phyloP scores from a whole-genome alignment of 2,113 vertebrate species.

The Trematomus loennbergii region DNA sequence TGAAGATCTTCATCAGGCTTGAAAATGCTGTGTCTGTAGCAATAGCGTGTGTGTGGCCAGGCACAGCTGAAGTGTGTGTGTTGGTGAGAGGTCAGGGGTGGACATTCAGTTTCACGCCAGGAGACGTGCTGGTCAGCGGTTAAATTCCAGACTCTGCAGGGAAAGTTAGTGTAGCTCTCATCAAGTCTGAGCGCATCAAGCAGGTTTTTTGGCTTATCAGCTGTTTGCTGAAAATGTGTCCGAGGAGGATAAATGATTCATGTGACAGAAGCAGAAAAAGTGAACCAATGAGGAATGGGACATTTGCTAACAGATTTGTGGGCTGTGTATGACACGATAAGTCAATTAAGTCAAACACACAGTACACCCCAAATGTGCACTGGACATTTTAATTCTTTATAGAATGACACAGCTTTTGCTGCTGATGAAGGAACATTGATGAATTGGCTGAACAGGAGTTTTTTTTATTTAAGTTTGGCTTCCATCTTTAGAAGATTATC shows the following conservation, averaged over 20 bases:
- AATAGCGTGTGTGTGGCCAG: slow-evolving; percentile 34
- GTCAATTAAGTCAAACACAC: background rate
- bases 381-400: background rate
- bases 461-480: background rate
- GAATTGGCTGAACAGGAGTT: background rate
- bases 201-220: slow-evolving; percentile 10
- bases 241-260: slow-evolving; percentile 28
- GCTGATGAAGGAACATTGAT: background rate
- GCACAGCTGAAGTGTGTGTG: slow-evolving; percentile 56
- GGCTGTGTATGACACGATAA: too few relatives aligned
- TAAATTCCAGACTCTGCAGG: slow-evolving; percentile 27
- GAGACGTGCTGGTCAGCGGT: slow-evolving; percentile 44
- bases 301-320: background rate
- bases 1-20: slow-evolving; percentile 16
- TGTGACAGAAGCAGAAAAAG: background rate
- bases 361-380: background rate
- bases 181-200: slow-evolving; percentile 25
- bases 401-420: background rate
- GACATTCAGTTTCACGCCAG: slow-evolving; percentile 36
- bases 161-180: slow-evolving; percentile 14
- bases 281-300: background rate
- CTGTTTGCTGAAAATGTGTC: slow-evolving; percentile 28
- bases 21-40: background rate
- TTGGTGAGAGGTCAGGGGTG: slow-evolving; percentile 41
- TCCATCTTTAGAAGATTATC: background rate